Base-by-base conservation (phyloP, 2,113 vertebrate genomes). In the Pygoscelis antarcticus region DNA sequence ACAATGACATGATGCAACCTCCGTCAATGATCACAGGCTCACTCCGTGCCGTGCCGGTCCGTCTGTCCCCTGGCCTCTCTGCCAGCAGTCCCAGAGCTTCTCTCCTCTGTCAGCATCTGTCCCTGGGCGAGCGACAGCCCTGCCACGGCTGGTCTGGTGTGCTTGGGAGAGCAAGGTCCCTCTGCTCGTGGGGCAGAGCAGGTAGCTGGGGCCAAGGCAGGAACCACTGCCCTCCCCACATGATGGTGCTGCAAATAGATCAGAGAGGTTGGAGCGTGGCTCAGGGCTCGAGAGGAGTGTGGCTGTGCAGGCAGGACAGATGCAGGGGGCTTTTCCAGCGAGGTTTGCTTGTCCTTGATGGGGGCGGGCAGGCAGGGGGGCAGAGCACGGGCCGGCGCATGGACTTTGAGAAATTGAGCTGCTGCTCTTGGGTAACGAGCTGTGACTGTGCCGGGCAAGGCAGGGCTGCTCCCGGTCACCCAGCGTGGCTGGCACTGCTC, bases 81-180 rank as follows among this genome's bases (percentile, higher is more conserved):
- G 38, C 38, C 38, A 38, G 38, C 38, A 38, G 38, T 38, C 38
- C 38, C 38, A 38, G 38, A 38, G 38, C 38, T 38, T 38, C 38
- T 38, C 38, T 38, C 38, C 38, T 38, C 38, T 38, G 38, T 38
- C 38, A 38, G 38, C 38, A 38, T 38, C 38, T 38, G 38, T 38
- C 38, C 38, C 38, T 38, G 38, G 38, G 38, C 38, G 38, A 38
- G 38, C 38, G 38, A 38, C 38, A 38, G 38, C 38, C 38, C 38
- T 38, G 38, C 38, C 38, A 38, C 38, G 38, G 38, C 38, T 8
- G 6, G 80, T 75, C 46, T 10, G 4, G 12, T 20, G 47, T 38
- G 57, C 78, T 47, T 0, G 0, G 87, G 75, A n/a, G 66, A 68
- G 23, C 1, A 0, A 6, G 0, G 66, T 55, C 42, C 49, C 54